These are phyloP conservation scores for Heterocephalus glaber DNA, from an alignment of 2,113 vertebrate genomes.

Conservation along the genomic window DNA sequence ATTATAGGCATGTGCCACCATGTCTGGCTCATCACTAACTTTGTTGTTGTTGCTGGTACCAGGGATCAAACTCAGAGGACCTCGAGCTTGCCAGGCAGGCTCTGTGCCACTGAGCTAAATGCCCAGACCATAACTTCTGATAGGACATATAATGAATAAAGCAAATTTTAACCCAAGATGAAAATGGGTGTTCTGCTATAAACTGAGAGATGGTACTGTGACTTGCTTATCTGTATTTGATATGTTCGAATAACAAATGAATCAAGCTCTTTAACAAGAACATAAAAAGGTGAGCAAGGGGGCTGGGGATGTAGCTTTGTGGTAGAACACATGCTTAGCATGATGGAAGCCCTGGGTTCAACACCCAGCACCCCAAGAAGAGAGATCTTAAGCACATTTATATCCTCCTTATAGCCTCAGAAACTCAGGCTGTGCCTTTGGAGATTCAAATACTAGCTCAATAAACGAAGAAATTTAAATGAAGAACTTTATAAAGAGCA, in stretches of 20 bases:
- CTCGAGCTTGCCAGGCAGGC: no score
- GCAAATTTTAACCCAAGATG: conserved; percentile 39
- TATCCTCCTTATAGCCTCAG: not conserved
- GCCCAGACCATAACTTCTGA: no score
- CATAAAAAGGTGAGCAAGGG: not conserved
- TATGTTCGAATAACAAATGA: not conserved
- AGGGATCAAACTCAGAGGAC: no score
- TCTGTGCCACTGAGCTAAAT: no score
- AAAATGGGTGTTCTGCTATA: not conserved
- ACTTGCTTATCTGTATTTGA: not conserved
- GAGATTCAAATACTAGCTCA: not conserved
- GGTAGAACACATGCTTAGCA: not conserved
- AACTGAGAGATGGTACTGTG: not conserved
- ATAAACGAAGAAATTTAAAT: conserved; percentile 13
- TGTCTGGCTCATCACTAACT: not conserved
- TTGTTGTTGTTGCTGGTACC: no score
- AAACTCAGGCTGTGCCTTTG: not conserved
- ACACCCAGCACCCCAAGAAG: not conserved
- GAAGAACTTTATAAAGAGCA: not conserved
- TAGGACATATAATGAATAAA: not conserved
- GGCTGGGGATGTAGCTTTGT: not conserved
- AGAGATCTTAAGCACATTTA: not conserved
- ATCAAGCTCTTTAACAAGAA: not conserved
- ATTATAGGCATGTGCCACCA: not conserved
- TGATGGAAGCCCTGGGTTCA: not conserved